Base-by-base conservation (phyloP, 1,140 invertebrate genomes). In the Globodera rostochiensis region DNA sequence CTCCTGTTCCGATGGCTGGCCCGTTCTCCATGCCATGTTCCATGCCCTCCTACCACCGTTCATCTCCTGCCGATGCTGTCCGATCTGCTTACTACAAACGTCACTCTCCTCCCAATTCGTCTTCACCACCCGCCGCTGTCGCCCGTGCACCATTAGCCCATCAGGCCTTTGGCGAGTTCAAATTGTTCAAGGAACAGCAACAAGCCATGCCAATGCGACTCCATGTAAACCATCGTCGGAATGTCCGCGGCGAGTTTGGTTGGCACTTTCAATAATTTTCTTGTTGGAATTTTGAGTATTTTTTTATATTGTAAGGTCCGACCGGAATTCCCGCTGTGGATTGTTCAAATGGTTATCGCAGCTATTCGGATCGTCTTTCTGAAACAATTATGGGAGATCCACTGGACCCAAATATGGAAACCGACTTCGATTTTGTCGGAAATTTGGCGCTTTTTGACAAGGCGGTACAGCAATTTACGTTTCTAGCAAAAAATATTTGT, bases 361-460 rank as follows among this genome's bases (percentile, higher is more conserved):
- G 66, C 36, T 78, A 83, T 46, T 47, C 77, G 3, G 74, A 75
- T 45, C 74, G 75, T 50, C 82, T 77, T 25, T 21, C 25, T 15
- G 79, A 36, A 36, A 50, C 47, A n/a, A 77, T 71, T 47, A 74
- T 86, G 50, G 79, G 60, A 15, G 76, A 82, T 36, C 87, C 88
- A 8, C 80, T 88, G 25, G 87, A 88, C 76, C 49, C 82, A 88
- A 21, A 74, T 64, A 69, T 50, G 90, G 8, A 75, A 87, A 25
- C 46, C 71, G 6, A 88, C 74, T 88, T 89, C 79, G 89, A 88
- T 66, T 88, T 90, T 74, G 73, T 21, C 25, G 80, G 69, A 11
- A 88, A 89, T 81, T 66, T 89, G 45, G 77, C 84, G 15, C 74
- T 89, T n/a, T 90, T 88, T 57, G 80, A 83, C 49, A 89, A 89